Conservation (phyloP, 2,888 invertebrate species). For the Cyclophora punctaria region DNA sequence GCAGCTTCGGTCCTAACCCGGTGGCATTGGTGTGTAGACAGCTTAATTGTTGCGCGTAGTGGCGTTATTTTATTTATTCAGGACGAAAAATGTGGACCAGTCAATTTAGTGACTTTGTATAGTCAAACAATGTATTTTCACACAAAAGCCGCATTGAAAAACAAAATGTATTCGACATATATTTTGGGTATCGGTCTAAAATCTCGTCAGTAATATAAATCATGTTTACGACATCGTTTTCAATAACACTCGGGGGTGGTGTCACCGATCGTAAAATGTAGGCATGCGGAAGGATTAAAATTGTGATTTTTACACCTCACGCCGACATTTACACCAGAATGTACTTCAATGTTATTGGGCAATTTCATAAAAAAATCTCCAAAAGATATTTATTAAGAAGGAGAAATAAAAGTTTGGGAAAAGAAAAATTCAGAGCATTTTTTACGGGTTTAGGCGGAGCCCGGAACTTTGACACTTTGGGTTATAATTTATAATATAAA, state of each 20-base stretch:
- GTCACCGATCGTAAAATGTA: conserved; percentile 26
- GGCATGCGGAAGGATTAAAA: conserved; percentile 28
- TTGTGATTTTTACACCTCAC: conserved; percentile 22
- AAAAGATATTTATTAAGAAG: not conserved
- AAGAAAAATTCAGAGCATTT: not conserved
- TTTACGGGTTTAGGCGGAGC: not conserved
- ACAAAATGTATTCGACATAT: conserved; percentile 13
- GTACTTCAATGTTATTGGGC: conserved; percentile 4
- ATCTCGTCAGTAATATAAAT: conserved; percentile 35
- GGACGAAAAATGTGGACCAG: too few species aligned
- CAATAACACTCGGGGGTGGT: conserved; percentile 30
- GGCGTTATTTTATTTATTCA: too few species aligned
- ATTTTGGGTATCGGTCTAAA: conserved; percentile 24
- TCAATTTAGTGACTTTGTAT: too few species aligned
- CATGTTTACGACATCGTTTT: conserved; percentile 42
- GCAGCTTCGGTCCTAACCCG: too few species aligned
- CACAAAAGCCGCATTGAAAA: conserved; percentile 1
- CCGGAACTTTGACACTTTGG: not conserved
- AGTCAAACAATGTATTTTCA: conserved; percentile 12
- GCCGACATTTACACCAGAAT: conserved; percentile 11
- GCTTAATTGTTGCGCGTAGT: too few species aligned
- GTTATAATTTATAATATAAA: not conserved
- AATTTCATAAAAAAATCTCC: conserved; percentile 8
- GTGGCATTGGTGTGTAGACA: too few species aligned
- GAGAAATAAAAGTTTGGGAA: not conserved